A percentile compares a stretch with the other conserved stretches of the same genome.
phyloP scores from a whole-genome alignment of 2,113 vertebrate species.

The Microcebus lehilahytsara region DNA sequence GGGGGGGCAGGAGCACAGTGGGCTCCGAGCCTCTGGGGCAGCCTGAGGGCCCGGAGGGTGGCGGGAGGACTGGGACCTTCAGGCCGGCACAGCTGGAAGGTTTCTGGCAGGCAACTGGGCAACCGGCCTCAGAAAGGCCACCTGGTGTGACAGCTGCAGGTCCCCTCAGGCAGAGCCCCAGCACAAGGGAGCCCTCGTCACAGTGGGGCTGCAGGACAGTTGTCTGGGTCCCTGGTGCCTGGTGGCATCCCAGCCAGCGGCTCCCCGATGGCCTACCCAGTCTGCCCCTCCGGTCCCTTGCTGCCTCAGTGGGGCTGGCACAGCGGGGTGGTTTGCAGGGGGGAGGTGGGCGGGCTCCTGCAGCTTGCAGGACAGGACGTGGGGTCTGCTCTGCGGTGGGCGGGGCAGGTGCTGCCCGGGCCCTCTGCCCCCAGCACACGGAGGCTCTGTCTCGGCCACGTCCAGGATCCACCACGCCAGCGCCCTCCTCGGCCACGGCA shows the following conservation, averaged over 20 bases:
- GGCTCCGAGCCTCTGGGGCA: not conserved
- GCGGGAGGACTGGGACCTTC: no score
- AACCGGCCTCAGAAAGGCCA: not conserved
- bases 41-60: no score
- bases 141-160: not conserved
- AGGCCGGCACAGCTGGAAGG: no score
- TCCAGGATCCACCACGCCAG: not conserved
- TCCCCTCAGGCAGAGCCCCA: not conserved
- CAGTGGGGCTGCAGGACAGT: not conserved
- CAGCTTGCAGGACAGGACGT: not conserved
- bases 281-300: not conserved
- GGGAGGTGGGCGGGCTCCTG: not conserved
- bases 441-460: not conserved
- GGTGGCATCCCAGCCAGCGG: no score
- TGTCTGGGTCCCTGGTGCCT: rapidly evolving
- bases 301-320: not conserved
- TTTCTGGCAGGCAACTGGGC: no score
- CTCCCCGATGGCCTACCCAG: not conserved
- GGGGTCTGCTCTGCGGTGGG: not conserved
- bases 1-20: not conserved
- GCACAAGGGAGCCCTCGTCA: not conserved
- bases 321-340: no score
- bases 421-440: no score
- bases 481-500: not conserved
- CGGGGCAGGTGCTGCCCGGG: not conserved